Evolutionary conservation across 2,113 vertebrate species (phyloP).

Genomic region (Puffinus mauretanicus): DNA sequence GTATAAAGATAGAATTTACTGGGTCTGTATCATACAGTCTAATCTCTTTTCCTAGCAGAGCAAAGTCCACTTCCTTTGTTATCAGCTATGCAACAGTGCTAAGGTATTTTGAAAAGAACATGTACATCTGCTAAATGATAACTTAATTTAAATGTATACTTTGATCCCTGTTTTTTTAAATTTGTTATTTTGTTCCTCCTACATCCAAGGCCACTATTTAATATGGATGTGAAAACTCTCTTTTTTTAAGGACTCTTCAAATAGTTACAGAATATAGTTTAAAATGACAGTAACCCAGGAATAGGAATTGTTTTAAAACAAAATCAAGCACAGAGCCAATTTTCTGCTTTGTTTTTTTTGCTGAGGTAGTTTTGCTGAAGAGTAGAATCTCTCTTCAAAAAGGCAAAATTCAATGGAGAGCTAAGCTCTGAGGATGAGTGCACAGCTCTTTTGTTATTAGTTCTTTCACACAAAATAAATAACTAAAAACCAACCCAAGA

Average conservation of each 20-base stretch:
- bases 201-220: background rate
- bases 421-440: background rate
- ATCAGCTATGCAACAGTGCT: background rate
- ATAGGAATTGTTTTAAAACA: background rate
- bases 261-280: background rate
- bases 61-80: constrained; percentile 16
- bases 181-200: background rate
- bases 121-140: background rate
- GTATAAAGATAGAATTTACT: background rate
- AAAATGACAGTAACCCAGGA: background rate
- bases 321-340: background rate
- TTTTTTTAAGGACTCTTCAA: background rate
- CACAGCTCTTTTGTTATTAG: background rate
- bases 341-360: background rate
- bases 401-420: background rate
- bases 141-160: background rate
- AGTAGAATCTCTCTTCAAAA: background rate
- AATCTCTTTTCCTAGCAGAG: background rate
- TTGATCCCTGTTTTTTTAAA: background rate
- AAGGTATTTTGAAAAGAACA: constrained; percentile 2
- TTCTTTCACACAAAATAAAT: background rate
- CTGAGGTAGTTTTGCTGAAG: background rate
- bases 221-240: background rate
- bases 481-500: background rate
- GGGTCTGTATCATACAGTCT: background rate